Evolutionary conservation across 2,888 invertebrate genomes (phyloP), one percentile per base, ranked within the genome.

Genomic region (Cordilura impudica): DNA sequence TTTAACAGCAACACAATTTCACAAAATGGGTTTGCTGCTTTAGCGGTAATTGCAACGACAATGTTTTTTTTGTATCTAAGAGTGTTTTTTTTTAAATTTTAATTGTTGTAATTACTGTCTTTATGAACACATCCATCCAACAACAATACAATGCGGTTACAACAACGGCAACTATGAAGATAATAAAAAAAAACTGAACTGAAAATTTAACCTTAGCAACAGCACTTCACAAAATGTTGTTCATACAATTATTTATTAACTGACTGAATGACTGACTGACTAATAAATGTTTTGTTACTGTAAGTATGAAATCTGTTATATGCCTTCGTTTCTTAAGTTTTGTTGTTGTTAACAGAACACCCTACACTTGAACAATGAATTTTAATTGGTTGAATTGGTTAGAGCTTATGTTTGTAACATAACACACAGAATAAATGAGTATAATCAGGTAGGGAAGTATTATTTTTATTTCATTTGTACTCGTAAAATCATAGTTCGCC

Each of bases 21-120:
- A 76, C 21, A 51, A 72, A 53, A 61, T 54, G 21, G 31, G 35
- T 53, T 53, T 67, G 35, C 51, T 39, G 35, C 35, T 71, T 61
- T 66, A 66, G 71, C 61, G 77, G 72, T 67, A 67, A 66, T 54
- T 77, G 66, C 66, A 72, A 72, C 45, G 72, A 78, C 67, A 78
- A 67, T 53, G 67, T 66, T 61, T 67, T 61, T 71, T 71, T 45
- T 51, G 35, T 75, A n/a, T n/a, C n/a, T n/a, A n/a, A 39, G 29
- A 45, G 10, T 47, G 60, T 47, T 12, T 61, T 21, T 12, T 45
- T 51, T 69, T 71, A 39, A 60, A 54, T 54, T 61, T 66, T 10
- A 56, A 49, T 66, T 58, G 51, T 67, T 66, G 70, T 35, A 70
- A 65, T 70, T 76, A 70, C 43, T 61, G 67, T 49, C 67, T 72